Percentiles rank a stretch among this genome's conserved stretches.
phyloP scores from a whole-genome alignment of 2,113 vertebrate genomes.

The Miniopterus natalensis region DNA sequence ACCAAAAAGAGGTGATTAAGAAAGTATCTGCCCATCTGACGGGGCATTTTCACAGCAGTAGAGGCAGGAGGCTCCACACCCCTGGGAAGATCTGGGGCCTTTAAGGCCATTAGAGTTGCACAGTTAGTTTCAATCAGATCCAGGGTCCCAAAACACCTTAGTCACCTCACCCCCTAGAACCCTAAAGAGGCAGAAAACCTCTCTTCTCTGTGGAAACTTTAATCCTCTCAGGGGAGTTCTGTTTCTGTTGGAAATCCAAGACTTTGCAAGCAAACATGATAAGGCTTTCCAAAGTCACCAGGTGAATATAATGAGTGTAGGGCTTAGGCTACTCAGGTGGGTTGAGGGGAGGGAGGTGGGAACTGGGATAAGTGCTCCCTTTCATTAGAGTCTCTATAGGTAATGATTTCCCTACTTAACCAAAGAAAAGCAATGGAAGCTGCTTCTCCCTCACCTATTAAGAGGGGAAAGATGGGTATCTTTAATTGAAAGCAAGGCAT shows the following conservation, averaged over 20 bases:
- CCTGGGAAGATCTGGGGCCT: background rate
- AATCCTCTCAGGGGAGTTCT: constrained; percentile 35
- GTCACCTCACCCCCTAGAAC: background rate
- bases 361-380: background rate
- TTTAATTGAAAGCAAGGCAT: constrained; percentile 56
- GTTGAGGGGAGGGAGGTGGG: background rate
- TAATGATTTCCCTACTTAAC: constrained; percentile 41
- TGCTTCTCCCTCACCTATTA: background rate
- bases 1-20: background rate
- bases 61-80: background rate
- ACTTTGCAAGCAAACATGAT: constrained; percentile 32
- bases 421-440: constrained; percentile 22
- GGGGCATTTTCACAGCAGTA: background rate
- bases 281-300: constrained; percentile 6
- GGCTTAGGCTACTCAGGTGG: background rate
- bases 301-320: background rate
- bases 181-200: background rate
- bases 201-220: background rate
- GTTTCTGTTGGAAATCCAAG: constrained; percentile 61
- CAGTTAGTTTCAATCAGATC: background rate
- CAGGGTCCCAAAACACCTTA: background rate
- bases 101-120: background rate
- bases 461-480: constrained; percentile 60
- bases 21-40: background rate
- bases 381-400: constrained; percentile 23